A percentile compares a stretch with the other conserved stretches of the same genome.
Evolutionary conservation across 2,113 vertebrate genomes (phyloP).

Genomic region (Euleptes europaea): DNA sequence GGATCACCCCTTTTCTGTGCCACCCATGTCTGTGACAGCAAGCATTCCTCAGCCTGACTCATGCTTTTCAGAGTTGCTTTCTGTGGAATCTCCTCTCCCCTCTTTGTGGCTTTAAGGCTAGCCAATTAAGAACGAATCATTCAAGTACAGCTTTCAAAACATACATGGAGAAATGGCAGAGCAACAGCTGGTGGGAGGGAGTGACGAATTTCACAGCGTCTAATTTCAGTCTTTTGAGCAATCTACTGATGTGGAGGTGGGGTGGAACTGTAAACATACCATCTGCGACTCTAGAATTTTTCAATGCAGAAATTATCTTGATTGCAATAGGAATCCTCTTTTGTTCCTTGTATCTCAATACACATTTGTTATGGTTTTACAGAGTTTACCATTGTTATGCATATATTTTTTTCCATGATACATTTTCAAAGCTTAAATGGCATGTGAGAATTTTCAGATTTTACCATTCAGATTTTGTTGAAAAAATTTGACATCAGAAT

Average conservation of each 20-base stretch:
- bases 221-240: constrained; percentile 1
- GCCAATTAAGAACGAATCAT: constrained; percentile 12
- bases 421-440: not conserved
- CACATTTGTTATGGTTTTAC: not conserved
- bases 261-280: constrained; percentile 19
- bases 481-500: not conserved
- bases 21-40: not conserved
- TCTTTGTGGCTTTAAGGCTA: not conserved
- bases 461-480: not conserved
- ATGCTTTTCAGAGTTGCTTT: constrained; percentile 19
- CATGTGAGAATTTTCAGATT: not conserved
- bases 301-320: not conserved
- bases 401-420: not conserved
- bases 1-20: not conserved
- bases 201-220: not conserved
- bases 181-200: not conserved
- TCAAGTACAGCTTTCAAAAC: constrained; percentile 17
- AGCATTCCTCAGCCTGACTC: not conserved
- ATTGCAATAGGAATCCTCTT: not conserved
- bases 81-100: not conserved
- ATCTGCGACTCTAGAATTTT: not conserved
- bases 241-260: not conserved
- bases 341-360: not conserved
- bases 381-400: not conserved
- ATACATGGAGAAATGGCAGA: not conserved